Base-by-base conservation (phyloP, 2,797 vertebrate genomes). In the Phataginus tricuspis region DNA sequence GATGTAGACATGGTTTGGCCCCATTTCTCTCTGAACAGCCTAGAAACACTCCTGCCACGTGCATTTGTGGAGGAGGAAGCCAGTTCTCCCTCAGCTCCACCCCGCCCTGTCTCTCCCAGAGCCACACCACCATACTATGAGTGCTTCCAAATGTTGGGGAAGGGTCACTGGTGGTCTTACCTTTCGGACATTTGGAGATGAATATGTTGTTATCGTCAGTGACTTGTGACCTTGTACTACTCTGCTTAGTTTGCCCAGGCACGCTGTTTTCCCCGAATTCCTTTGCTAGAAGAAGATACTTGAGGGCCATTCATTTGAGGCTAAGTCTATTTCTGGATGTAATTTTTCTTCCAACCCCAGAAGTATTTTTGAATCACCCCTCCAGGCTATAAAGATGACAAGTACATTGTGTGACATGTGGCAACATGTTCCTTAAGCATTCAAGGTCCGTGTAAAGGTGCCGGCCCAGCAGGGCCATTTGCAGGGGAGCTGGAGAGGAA, bases 381-480 rank as follows among this genome's bases (percentile, higher is more conserved):
- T 57, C 21, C 15, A 7, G 18, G 2, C 34, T 5, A 19, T 59
- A 3, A 3, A 14, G 59, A 23, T 42, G 7, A 12, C 0, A 0
- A 59, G 9, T n/a, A 13, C 8, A 0, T 11, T 2, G 34, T 31
- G 37, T 27, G 68, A 45, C 27, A 11, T 1, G 2, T 11, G 7
- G 5, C 1, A 19, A 15, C 12, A 23, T 2, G 1, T 14, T 5
- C 49, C 18, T 0, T 2, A 1, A 25, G 37, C 1, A 0, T 4
- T 6, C 18, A 0, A 0, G 10, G n/a, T 39, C 84, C 11, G n/a
- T 8, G 31, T 13, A 3, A 6, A 21, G 31, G 68, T 4, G 12
- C 27, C 27, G 25, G 0, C 16, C 0, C n/a, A 2, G 18, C 49
- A 5, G 31, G 61, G 55, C 64, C 10, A 1, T 29, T 25, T 27